Percentiles rank a stretch among this genome's conserved stretches.
phyloP scores from a whole-genome alignment of 2,797 vertebrate species.

The Chaetophractus vellerosus region DNA sequence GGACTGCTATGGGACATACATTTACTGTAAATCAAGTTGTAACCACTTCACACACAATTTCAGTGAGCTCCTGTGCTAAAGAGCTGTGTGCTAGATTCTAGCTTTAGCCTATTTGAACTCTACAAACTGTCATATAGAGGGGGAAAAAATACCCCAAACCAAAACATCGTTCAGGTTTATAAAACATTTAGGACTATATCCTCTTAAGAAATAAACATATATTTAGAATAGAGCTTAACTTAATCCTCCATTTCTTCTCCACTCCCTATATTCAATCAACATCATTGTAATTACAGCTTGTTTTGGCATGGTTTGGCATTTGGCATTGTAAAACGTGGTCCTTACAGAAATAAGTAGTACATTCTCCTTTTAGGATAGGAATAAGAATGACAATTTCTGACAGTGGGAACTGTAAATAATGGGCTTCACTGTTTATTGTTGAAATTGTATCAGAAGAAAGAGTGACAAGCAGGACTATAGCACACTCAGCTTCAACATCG shows the following conservation, averaged over 20 bases:
- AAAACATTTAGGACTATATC: background rate
- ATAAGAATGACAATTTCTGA: constrained; percentile 21
- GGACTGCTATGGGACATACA: accelerated
- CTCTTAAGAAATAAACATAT: background rate
- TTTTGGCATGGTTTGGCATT: background rate
- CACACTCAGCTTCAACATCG: background rate
- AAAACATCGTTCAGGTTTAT: background rate
- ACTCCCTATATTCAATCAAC: background rate
- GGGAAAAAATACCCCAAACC: background rate
- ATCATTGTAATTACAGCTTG: background rate
- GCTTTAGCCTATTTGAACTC: background rate
- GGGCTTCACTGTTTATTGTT: constrained; percentile 38
- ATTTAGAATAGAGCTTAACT: background rate
- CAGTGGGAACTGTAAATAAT: constrained; percentile 29
- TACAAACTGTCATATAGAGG: background rate
- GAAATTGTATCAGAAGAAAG: constrained; percentile 58
- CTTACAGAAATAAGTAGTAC: background rate
- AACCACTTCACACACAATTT: accelerated
- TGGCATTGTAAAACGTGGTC: background rate
- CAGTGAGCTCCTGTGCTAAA: accelerated
- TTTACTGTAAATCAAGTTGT: background rate
- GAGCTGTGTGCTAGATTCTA: background rate
- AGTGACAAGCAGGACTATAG: background rate
- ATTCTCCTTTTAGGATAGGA: background rate
- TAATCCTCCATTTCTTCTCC: background rate